Conservation (phyloP, 2,888 invertebrate genomes). For the Augochlorella aurata region DNA sequence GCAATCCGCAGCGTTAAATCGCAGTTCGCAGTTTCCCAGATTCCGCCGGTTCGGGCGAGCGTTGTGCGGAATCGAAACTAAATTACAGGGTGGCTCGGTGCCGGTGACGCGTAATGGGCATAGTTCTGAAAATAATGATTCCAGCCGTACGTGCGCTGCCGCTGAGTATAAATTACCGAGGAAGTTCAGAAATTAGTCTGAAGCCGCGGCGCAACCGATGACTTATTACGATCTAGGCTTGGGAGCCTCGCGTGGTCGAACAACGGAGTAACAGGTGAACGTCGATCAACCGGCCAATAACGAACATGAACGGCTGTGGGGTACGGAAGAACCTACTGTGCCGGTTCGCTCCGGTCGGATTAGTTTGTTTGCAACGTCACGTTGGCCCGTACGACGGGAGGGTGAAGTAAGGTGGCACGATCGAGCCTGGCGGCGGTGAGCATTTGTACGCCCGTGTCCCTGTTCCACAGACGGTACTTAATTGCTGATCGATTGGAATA, state of each 20-base stretch:
- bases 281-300: conserved; percentile 55
- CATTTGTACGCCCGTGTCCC: conserved; percentile 61
- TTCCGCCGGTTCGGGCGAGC: background rate
- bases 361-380: conserved; percentile 50
- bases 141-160: conserved; percentile 6
- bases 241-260: conserved; percentile 21
- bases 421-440: conserved; percentile 40
- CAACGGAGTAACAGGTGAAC: conserved; percentile 52
- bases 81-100: conserved; percentile 22
- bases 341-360: conserved; percentile 12
- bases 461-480: conserved; percentile 68
- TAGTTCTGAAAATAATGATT: conserved; percentile 49
- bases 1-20: conserved; percentile 1
- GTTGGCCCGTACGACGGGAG: conserved; percentile 20
- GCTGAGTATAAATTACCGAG: conserved; percentile 37
- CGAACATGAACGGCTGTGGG: conserved; percentile 12
- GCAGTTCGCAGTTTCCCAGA: conserved; percentile 3
- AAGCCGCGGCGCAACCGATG: conserved; percentile 40
- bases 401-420: conserved; percentile 40
- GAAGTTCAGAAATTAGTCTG: conserved; percentile 46
- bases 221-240: conserved; percentile 42
- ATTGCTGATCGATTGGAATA: conserved; percentile 76
- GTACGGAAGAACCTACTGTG: background rate
- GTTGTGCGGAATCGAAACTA: conserved; percentile 22
- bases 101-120: conserved; percentile 34